Conservation (phyloP, 1,140 invertebrate species). For the Metopolophium dirhodum region DNA sequence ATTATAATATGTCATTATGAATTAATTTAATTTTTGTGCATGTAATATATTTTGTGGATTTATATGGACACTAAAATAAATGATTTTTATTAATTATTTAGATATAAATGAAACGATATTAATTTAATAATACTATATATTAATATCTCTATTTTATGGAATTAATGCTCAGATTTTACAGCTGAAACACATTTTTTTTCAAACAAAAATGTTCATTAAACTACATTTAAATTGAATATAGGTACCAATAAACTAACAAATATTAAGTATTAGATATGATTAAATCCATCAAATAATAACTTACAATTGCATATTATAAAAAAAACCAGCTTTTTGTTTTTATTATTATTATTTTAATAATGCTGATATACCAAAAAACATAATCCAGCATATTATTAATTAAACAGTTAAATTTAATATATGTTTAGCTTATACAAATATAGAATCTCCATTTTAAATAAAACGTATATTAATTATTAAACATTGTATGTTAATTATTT, state of each 20-base stretch:
- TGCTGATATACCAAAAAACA: background rate
- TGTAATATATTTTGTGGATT: no score
- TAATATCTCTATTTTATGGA: no score
- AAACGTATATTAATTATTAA: background rate
- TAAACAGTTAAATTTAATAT: background rate
- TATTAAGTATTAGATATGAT: background rate
- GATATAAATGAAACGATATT: no score
- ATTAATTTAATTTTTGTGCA: no score
- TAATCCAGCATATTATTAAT: constrained; percentile 1
- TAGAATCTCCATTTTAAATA: no score
- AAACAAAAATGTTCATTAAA: background rate
- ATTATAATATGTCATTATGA: no score
- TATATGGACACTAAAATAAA: no score
- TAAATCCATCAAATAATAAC: background rate
- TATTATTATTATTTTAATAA: background rate
- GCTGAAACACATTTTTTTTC: background rate
- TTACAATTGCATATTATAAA: background rate
- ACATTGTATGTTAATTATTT: background rate
- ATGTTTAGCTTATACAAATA: no score
- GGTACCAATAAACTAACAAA: background rate
- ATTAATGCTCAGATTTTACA: no score
- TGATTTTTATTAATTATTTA: no score
- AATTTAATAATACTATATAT: no score
- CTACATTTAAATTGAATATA: background rate
- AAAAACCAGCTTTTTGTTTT: background rate